These are phyloP conservation scores for Muschampia plurimacula DNA, from an alignment of 2,888 invertebrate species.

Conservation along the genomic window DNA sequence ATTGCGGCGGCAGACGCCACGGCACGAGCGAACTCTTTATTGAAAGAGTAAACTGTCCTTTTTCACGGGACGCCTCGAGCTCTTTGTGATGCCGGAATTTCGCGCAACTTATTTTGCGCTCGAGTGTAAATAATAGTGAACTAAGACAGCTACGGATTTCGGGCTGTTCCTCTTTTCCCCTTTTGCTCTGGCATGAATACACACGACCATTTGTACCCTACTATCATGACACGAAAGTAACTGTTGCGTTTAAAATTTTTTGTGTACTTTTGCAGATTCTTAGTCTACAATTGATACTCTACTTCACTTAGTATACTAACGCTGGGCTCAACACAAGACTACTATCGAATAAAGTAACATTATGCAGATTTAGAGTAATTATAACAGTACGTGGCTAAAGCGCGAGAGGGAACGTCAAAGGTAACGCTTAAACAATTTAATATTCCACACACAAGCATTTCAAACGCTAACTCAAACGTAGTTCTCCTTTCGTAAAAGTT, in stretches of 20 bases:
- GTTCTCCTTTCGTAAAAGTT: slow-evolving; percentile 81
- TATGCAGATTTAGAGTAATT: slow-evolving; percentile 76
- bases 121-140: slow-evolving; percentile 75
- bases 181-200: slow-evolving; percentile 62
- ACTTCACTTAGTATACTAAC: slow-evolving; percentile 47
- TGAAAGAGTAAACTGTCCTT: slow-evolving; percentile 84
- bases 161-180: slow-evolving; percentile 61
- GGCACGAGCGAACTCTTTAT: slow-evolving; percentile 73
- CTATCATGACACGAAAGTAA: slow-evolving; percentile 53
- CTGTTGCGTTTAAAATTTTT: slow-evolving; percentile 58
- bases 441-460: slow-evolving; percentile 83
- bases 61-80: slow-evolving; percentile 76
- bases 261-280: slow-evolving; percentile 50
- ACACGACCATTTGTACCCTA: slow-evolving; percentile 55
- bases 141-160: slow-evolving; percentile 68
- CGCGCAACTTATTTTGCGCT: slow-evolving; percentile 75
- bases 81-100: slow-evolving; percentile 74
- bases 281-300: slow-evolving; percentile 51
- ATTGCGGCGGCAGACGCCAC: slow-evolving; percentile 65
- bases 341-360: slow-evolving; percentile 63
- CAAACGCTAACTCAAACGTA: slow-evolving; percentile 81
- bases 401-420: slow-evolving; percentile 71
- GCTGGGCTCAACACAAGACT: slow-evolving; percentile 48
- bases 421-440: slow-evolving; percentile 84
- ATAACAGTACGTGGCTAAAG: slow-evolving; percentile 70